These are phyloP conservation scores for Coreius guichenoti DNA, from an alignment of 2,797 vertebrate species.

Conservation along the genomic window DNA sequence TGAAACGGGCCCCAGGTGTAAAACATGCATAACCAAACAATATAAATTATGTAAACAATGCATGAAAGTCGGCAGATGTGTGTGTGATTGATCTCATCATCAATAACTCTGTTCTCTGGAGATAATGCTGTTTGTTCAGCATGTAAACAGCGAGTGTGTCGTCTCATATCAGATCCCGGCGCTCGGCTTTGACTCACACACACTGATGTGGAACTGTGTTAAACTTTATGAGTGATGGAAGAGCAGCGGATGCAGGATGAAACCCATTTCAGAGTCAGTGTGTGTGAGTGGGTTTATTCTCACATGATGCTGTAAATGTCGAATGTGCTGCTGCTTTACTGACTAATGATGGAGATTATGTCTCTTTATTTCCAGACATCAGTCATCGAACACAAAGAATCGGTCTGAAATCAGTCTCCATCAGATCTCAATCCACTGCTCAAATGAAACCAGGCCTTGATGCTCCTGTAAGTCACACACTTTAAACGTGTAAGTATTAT, in stretches of 20 bases:
- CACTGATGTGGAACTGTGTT: constrained; percentile 13
- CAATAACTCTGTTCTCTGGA: not conserved
- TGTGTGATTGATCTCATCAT: not conserved
- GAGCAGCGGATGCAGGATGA: not conserved
- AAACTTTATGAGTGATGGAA: constrained; percentile 6
- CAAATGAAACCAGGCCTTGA: too few species aligned
- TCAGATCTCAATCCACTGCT: too few species aligned
- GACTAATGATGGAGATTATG: too few species aligned
- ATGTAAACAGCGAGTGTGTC: constrained; percentile 4
- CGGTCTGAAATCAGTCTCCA: too few species aligned
- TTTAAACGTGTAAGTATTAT: too few species aligned
- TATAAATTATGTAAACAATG: not conserved
- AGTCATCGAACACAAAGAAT: too few species aligned
- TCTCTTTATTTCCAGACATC: too few species aligned
- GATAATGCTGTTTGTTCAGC: not conserved
- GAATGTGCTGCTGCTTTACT: too few species aligned
- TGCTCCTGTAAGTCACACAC: too few species aligned
- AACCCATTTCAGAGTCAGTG: constrained; percentile 12
- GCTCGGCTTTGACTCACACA: not conserved
- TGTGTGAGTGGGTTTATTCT: not conserved
- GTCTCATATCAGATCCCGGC: constrained; percentile 5
- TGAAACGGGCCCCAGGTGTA: too few species aligned
- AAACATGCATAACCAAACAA: not conserved
- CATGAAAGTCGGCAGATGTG: too few species aligned
- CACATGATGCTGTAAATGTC: too few species aligned